Percentiles rank a stretch among this genome's conserved stretches.
Evolutionary conservation across 2,888 invertebrate genomes (phyloP).

Genomic region (Heliconius hortense): DNA sequence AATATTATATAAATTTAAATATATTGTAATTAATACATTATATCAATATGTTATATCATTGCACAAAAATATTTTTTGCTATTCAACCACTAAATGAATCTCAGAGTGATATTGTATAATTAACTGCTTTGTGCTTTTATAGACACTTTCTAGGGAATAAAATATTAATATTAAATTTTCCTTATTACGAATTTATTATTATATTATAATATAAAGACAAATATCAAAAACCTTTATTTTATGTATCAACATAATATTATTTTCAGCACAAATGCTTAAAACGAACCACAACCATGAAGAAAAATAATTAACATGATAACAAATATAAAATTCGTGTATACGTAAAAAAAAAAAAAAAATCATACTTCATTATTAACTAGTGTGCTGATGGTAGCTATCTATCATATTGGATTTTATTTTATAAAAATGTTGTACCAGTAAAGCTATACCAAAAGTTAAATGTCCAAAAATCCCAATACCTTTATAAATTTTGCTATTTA

Average conservation of each 20-base stretch:
- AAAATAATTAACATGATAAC: not conserved
- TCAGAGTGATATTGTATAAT: constrained; percentile 5
- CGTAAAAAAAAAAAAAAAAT: not conserved
- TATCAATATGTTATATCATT: constrained; percentile 2
- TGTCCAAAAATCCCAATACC: not conserved
- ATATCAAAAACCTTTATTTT: not conserved
- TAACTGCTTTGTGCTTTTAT: constrained; percentile 9
- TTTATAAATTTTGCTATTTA: not conserved
- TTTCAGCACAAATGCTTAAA: constrained; percentile 1
- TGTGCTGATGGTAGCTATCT: not conserved
- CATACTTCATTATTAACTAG: not conserved
- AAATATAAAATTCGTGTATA: not conserved
- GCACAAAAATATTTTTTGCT: not conserved
- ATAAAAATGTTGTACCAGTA: not conserved
- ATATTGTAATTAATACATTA: not conserved
- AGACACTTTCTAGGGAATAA: not conserved
- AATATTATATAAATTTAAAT: not conserved
- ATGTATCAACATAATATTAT: not conserved
- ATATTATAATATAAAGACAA: not conserved
- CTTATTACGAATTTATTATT: not conserved
- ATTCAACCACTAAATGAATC: constrained; percentile 18
- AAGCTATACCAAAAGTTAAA: not conserved
- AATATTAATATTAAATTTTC: not conserved
- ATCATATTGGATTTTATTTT: not conserved
- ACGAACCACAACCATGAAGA: not conserved